These are phyloP conservation scores for human (Homo sapiens) DNA, from an alignment of 2,113 vertebrate species.

Conservation along the genomic window DNA sequence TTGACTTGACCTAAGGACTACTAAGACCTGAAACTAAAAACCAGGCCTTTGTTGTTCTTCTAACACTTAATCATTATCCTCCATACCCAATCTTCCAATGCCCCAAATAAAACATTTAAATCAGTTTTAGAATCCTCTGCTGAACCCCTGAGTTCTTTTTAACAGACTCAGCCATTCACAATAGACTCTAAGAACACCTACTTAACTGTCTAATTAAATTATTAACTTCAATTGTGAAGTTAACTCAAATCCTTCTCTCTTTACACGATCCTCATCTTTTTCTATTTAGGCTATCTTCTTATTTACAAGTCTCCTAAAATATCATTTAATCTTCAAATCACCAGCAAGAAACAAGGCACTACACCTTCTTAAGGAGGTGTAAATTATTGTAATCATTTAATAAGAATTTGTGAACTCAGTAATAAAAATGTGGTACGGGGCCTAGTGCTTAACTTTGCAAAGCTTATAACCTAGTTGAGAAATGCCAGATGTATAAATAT, in stretches of 20 bases:
- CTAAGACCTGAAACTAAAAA: background rate
- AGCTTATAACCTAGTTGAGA: background rate
- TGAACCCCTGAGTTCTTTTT: background rate
- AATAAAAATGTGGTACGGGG: constrained; percentile 18
- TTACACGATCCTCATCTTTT: background rate
- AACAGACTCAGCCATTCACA: background rate
- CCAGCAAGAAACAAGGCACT: background rate
- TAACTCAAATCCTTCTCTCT: constrained; percentile 19
- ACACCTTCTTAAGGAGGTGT: background rate
- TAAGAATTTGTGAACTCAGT: background rate
- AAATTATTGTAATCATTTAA: constrained; percentile 39
- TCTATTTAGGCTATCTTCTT: background rate
- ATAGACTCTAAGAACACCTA: constrained; percentile 6
- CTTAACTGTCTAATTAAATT: background rate
- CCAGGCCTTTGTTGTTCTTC: background rate
- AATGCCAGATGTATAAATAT: background rate
- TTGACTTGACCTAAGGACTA: background rate
- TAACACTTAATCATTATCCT: background rate
- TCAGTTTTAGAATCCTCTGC: constrained; percentile 7
- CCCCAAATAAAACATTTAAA: constrained; percentile 5
- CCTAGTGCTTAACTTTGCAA: background rate
- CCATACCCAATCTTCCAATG: background rate
- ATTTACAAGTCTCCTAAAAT: constrained; percentile 31
- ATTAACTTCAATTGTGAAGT: background rate
- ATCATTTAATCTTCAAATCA: background rate